A percentile compares a stretch with the other conserved stretches of the same genome.
Conservation (phyloP, 2,113 vertebrate species). For the Machaerirhynchus nigripectus region DNA sequence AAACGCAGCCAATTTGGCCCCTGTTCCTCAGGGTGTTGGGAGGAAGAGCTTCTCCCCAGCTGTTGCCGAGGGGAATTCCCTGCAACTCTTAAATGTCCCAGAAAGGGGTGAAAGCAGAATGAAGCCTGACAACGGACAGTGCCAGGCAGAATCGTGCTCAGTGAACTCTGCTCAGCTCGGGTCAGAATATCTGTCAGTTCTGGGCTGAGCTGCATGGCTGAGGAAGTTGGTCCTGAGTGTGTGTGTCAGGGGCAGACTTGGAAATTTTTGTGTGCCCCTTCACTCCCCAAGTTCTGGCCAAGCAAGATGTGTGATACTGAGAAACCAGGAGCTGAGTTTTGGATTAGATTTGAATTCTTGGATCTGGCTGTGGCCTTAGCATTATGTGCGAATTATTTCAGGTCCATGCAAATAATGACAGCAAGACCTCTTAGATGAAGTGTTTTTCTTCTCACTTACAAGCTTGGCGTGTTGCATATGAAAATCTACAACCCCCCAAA, state of each 20-base stretch:
- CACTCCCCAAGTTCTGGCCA: neutral
- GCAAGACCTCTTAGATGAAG: neutral
- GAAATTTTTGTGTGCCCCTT: neutral
- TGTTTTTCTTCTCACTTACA: neutral
- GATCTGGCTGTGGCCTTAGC: neutral
- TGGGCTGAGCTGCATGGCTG: neutral
- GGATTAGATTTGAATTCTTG: neutral
- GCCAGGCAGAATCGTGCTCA: slow-evolving; percentile 5
- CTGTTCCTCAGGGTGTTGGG: slow-evolving; percentile 10
- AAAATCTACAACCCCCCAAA: neutral
- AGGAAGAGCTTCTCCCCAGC: slow-evolving; percentile 30
- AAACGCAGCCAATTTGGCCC: slow-evolving; percentile 47
- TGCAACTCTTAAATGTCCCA: slow-evolving; percentile 14
- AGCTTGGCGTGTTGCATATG: neutral
- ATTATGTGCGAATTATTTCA: neutral
- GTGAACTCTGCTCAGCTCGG: neutral
- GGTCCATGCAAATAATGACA: neutral
- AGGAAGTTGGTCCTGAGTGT: neutral
- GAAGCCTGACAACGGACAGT: slow-evolving; percentile 4
- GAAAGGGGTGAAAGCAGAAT: slow-evolving; percentile 24
- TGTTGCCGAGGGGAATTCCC: slow-evolving; percentile 43
- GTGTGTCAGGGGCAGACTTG: neutral
- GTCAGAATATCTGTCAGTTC: neutral
- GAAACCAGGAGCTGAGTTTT: neutral
- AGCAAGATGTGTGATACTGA: accelerated